A percentile compares a stretch with the other conserved stretches of the same genome.
Conservation (phyloP, 1,140 invertebrate species). For the Pantala flavescens region DNA sequence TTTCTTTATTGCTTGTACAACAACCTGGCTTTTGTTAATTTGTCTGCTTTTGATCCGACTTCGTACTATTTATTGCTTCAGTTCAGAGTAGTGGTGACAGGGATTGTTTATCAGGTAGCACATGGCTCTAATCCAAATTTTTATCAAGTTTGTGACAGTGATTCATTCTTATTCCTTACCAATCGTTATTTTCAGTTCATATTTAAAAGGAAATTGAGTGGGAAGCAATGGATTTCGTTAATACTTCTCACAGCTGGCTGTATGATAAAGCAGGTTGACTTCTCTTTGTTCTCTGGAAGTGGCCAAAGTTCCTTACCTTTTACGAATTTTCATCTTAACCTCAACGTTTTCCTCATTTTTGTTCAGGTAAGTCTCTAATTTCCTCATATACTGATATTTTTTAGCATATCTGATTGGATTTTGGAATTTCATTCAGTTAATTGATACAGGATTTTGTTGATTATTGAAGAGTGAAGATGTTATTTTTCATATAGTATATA, state of each 20-base stretch:
- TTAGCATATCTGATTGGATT: too few relatives aligned
- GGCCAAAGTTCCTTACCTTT: slow-evolving; percentile 16
- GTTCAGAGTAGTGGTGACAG: slow-evolving; percentile 83
- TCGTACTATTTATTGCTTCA: slow-evolving; percentile 91
- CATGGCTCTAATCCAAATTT: slow-evolving; percentile 3
- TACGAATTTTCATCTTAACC: slow-evolving; percentile 44
- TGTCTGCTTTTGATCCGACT: slow-evolving; percentile 84
- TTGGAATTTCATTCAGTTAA: too few relatives aligned
- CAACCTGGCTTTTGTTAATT: slow-evolving; percentile 85
- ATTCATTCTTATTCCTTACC: not conserved
- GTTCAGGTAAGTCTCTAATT: slow-evolving; percentile 36
- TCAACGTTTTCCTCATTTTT: slow-evolving; percentile 61
- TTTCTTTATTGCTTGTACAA: slow-evolving; percentile 91
- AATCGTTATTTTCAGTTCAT: slow-evolving; percentile 49
- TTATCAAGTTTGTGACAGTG: not conserved
- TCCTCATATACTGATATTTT: too few relatives aligned
- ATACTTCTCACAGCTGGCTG: slow-evolving; percentile 79
- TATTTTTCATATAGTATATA: too few relatives aligned
- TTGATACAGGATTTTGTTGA: too few relatives aligned
- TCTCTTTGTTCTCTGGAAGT: slow-evolving; percentile 24
- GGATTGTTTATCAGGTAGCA: slow-evolving; percentile 80
- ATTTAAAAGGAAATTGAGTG: slow-evolving; percentile 73
- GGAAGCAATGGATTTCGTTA: slow-evolving; percentile 82
- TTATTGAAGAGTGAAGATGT: too few relatives aligned
- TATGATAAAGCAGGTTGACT: slow-evolving; percentile 78